Base-by-base conservation (phyloP, 23 tunicate genomes). In the Trididemnum nubilum region DNA sequence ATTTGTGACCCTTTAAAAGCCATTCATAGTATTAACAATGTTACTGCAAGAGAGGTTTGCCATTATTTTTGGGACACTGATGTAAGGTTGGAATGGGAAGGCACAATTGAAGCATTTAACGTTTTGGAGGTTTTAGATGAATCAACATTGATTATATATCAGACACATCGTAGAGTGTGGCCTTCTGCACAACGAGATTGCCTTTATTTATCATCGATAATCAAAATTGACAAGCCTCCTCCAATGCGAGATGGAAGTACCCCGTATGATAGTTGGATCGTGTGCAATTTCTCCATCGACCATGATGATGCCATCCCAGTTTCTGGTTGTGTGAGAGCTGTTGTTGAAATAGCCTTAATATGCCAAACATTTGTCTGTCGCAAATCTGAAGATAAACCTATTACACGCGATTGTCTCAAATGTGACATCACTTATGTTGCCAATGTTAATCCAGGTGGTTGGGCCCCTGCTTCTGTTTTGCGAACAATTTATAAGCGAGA, bases 11-110 rank as follows among this genome's bases (percentile, higher is more conserved):
- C 97, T 9, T 44, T 91, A 33, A 81, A 82, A 69, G 97, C 97
- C 0, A 36, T 86, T 24, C 97, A 87, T 44, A 52, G 81, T 34
- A 82, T 87, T 39, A 85, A 70, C 0, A 37, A 57, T 12, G 91
- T 91, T 33, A 91, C 87, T 0, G 93, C 97, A 31, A 73, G 77
- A 18, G 97, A 91, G 74, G 82, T 91, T 84, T 91, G 97, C 77
- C 91, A 86, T 79, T 86, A 86, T 66, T 91, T 91, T 64, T 91
- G 97, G 97, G 91, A 86, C 38, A 91, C 97, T 2, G 84, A 86
- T 34, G 91, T 81, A n/a, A 71, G 97, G 30, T 67, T 86, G 84
- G 92, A 87, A 34, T 91, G 97, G 97, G 97, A 91, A 77, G 84
- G 87, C n/a, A 85, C 94, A n/a, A 67, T 87, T 21, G 87, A 82